Conservation (phyloP, 2,113 vertebrate genomes). For the Antennarius striatus region DNA sequence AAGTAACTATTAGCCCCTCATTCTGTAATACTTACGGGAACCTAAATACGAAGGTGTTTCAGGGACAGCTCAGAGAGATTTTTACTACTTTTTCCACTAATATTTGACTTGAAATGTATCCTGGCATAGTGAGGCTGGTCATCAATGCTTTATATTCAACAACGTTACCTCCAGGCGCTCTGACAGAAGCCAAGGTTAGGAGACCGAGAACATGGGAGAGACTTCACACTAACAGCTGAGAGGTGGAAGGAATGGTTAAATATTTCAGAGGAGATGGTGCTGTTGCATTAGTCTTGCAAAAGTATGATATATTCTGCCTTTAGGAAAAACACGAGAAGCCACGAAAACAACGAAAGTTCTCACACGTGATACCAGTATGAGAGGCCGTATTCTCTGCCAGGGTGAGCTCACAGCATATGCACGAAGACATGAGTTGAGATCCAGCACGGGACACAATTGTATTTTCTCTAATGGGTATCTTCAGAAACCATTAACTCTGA, state of each 20-base stretch:
- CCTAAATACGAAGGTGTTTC: constrained; percentile 15
- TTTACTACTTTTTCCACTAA: constrained; percentile 26
- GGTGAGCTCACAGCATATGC: too few species aligned
- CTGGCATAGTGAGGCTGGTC: constrained; percentile 25
- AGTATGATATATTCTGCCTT: constrained; percentile 31
- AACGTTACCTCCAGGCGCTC: constrained; percentile 46
- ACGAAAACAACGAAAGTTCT: too few species aligned
- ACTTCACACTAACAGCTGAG: constrained; percentile 36
- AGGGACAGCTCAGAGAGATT: constrained; percentile 3
- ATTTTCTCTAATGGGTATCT: too few species aligned
- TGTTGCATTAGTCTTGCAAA: constrained; percentile 10
- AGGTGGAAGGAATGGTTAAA: constrained; percentile 21
- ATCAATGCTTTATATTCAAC: constrained; percentile 47
- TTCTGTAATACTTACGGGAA: not conserved
- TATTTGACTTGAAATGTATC: constrained; percentile 47
- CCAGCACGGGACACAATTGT: too few species aligned
- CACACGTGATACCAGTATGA: too few species aligned
- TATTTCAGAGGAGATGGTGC: constrained; percentile 25
- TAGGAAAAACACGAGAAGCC: constrained; percentile 7
- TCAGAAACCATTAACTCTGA: too few species aligned
- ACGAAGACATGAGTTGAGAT: too few species aligned
- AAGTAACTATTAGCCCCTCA: not conserved
- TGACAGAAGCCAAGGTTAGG: constrained; percentile 34
- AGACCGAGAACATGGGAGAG: constrained; percentile 25
- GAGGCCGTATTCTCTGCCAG: too few species aligned